Evolutionary conservation across 2,113 vertebrate species (phyloP).

Genomic region (Andinoacara biseriatus): DNA sequence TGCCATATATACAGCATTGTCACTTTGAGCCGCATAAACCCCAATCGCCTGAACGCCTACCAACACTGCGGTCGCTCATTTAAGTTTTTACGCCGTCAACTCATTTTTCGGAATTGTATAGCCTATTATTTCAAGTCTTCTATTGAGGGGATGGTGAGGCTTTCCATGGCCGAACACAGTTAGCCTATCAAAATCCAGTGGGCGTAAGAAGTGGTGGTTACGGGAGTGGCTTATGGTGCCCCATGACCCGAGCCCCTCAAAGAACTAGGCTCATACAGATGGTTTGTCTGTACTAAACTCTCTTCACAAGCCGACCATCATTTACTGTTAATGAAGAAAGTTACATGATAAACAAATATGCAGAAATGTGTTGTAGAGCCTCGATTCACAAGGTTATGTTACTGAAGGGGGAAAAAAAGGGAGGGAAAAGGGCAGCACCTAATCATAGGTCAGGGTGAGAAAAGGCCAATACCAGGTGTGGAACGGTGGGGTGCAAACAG

Average conservation of each 20-base stretch:
- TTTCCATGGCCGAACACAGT: conserved; percentile 34
- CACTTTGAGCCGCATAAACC: neutral
- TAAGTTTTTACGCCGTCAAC: conserved; percentile 5
- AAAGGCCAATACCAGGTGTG: conserved; percentile 55
- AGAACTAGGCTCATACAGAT: conserved; percentile 58
- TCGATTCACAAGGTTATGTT: conserved; percentile 44
- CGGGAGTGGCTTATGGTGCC: conserved; percentile 65
- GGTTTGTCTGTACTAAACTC: conserved; percentile 40
- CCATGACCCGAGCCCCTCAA: conserved; percentile 66
- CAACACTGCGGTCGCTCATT: neutral
- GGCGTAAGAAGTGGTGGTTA: conserved; percentile 39
- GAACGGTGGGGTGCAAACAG: conserved; percentile 51
- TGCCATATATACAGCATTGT: neutral
- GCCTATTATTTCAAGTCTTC: conserved; percentile 35
- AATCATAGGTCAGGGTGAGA: conserved; percentile 21
- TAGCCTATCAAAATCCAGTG: conserved; percentile 63
- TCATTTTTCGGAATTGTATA: conserved; percentile 31
- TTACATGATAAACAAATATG: conserved; percentile 39
- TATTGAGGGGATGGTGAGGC: conserved; percentile 24
- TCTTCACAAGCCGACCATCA: conserved; percentile 26
- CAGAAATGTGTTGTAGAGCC: conserved; percentile 25
- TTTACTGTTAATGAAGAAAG: conserved; percentile 40
- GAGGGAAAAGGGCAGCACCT: conserved; percentile 38
- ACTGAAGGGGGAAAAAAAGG: conserved; percentile 13
- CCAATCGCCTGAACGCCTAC: neutral